Base-by-base conservation (phyloP, 2,888 invertebrate species). In the Nemotelus pantherinus region DNA sequence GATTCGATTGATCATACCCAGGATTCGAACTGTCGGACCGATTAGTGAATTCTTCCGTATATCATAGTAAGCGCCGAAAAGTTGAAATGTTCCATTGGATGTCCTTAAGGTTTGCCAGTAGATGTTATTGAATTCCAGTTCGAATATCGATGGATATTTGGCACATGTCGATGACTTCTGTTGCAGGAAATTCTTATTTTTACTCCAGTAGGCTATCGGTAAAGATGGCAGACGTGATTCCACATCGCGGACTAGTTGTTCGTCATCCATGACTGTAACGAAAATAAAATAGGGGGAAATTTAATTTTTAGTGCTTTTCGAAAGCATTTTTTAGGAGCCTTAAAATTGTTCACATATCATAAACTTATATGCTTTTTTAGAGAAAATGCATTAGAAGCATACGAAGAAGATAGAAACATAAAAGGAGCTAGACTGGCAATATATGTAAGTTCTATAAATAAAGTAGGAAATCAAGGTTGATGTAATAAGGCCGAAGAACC, bases 41-140 rank as follows among this genome's bases (percentile, higher is more conserved):
- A 96, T 90, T 72, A 91, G 88, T 77, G 95, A 95, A 79, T 93
- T 88, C 81, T 91, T 91, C 47, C 97, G 89, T 74, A 92, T 91
- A 86, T 97, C 97, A 84, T 95, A 92, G 87, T 96, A 97, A 7
- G 97, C 97, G 7, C 95, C 96, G 86, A 93, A 96, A 43, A 97
- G 88, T 85, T 96, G 95, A 84, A 96, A 96, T 2, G 95, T 95
- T n/a, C 96, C 95, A 83, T 95, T 94, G 57, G 91, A 90, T 4
- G 94, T 92, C 81, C 91, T 91, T 85, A 96, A 85, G 70, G 93
- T 94, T 88, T 97, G 97, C 97, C 97, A 97, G 87, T 96, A 96
- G 76, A 95, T 91, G 85, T 97, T 97, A 88, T 96, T 96, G 88
- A 95, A 97, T 86, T 97, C 95, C 80, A 97, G 88, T 83, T 97